Evolutionary conservation across 2,888 invertebrate genomes (phyloP), one percentile per base, ranked within the genome.

Genomic region (Uloborus plumipes): DNA sequence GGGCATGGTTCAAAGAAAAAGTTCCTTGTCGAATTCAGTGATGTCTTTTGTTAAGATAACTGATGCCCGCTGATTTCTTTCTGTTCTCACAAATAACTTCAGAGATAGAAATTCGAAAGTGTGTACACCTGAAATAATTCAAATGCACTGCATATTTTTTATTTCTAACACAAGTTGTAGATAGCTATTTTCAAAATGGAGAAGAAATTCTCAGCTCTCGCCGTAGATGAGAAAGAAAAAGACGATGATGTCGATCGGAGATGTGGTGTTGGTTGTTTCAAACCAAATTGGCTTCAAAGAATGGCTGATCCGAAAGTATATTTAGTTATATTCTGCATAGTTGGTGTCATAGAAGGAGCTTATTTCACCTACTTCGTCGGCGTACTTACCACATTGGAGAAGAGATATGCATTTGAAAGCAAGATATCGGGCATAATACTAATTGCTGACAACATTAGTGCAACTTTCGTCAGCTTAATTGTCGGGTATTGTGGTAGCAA

Each of bases 251-350:
- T 22, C 18, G 78, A 67, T 26, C 15, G 49, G 20, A 47, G 39
- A 2, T 86, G 86, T 76, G 86, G 86, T 13, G 64, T 86, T 20
- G 85, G 86, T 7, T 64, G 71, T 22, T 86, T 84, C 53, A 83
- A 84, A 53, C 86, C 86, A 18, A 70, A 49, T 59, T 86, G 85
- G 84, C 66, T 86, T 2, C 86, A 86, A 61, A 65, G 55, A 69
- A 85, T 84, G 47, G 86, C 85, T 7, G 84, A 84, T 74, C 86
- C 86, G 0, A 78, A 84, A 59, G 77, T 85, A 9, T 86, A 85
- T 61, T 62, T 86, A 15, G 73, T 86, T 18, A 73, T 74, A 16
- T 84, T 85, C 16, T 85, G 85, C 55, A 64, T 85, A 2, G 67
- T 86, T 0, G 86, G 86, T 14, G 77, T 86, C 9, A 18, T 86